Conservation (phyloP, 2,113 vertebrate species). For the Heptranchias perlo region DNA sequence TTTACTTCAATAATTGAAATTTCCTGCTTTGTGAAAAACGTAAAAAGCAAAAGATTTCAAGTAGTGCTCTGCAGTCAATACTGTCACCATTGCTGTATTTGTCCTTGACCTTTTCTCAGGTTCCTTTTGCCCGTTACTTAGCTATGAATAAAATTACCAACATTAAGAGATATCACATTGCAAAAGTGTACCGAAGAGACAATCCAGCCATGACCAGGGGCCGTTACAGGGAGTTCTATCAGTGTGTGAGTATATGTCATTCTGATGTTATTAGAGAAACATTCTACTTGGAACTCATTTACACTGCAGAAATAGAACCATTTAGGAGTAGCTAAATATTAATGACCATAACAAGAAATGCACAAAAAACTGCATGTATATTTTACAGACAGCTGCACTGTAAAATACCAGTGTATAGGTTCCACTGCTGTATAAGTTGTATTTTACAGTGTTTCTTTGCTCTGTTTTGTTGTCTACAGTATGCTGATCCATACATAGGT, state of each 20-base stretch:
- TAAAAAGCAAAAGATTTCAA: not conserved
- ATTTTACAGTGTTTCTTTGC: not conserved
- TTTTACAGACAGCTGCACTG: not conserved
- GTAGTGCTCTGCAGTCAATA: not conserved
- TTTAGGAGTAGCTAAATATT: not conserved
- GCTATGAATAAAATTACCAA: conserved; percentile 94
- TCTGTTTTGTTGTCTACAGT: not conserved
- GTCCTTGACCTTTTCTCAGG: conserved; percentile 70
- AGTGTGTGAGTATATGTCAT: conserved; percentile 78
- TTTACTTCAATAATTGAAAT: not conserved
- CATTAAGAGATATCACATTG: conserved; percentile 91
- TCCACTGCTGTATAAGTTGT: not conserved
- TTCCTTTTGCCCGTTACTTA: conserved; percentile 89
- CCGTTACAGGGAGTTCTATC: conserved; percentile 91
- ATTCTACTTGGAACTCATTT: not conserved
- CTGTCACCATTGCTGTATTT: conserved; percentile 27
- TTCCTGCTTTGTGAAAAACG: not conserved
- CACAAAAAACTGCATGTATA: not conserved
- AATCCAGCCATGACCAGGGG: conserved; percentile 85
- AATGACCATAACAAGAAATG: not conserved
- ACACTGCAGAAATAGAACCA: not conserved
- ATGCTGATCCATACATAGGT: not conserved
- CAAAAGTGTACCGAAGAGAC: conserved; percentile 91
- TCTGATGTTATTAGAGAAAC: not conserved
- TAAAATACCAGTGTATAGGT: not conserved